phyloP scores from a whole-genome alignment of 2,888 invertebrate genomes.

The Acleris emargana region DNA sequence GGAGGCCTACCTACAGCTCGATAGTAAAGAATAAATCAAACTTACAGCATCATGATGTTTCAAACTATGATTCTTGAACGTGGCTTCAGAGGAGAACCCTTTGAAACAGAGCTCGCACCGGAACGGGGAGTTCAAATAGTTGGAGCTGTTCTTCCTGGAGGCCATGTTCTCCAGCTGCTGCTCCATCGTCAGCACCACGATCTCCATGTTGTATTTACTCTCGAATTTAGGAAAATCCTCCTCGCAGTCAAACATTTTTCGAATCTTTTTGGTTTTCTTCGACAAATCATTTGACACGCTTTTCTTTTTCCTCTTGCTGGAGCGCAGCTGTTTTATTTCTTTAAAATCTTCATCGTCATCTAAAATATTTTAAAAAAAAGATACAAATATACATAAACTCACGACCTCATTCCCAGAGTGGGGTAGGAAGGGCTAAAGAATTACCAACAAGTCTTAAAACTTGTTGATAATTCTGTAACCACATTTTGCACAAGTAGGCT shows the following conservation, averaged over 20 bases:
- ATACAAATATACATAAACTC: too few species aligned
- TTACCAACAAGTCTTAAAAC: too few species aligned
- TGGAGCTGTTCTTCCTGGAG: constrained; percentile 36
- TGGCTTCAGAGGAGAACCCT: constrained; percentile 38
- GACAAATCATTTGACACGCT: constrained; percentile 7
- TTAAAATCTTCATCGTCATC: constrained; percentile 8
- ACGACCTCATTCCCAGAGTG: too few species aligned
- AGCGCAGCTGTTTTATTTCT: constrained; percentile 6
- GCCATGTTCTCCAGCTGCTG: constrained; percentile 38
- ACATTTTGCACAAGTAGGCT: too few species aligned
- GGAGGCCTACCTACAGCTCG: too few species aligned
- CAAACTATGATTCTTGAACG: constrained; percentile 35
- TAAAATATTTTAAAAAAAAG: too few species aligned
- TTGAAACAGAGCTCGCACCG: constrained; percentile 39
- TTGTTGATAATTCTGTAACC: too few species aligned
- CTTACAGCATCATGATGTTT: constrained; percentile 40
- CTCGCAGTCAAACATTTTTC: constrained; percentile 35
- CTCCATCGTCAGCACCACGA: constrained; percentile 33
- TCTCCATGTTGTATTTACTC: constrained; percentile 37
- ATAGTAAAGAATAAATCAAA: background rate
- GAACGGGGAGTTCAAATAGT: constrained; percentile 37
- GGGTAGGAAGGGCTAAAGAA: too few species aligned
- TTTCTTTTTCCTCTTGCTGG: constrained; percentile 21
- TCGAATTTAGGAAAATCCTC: constrained; percentile 38
- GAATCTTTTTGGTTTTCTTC: constrained; percentile 38